Conservation (phyloP, 2,113 vertebrate genomes). For the Labrus mixtus region DNA sequence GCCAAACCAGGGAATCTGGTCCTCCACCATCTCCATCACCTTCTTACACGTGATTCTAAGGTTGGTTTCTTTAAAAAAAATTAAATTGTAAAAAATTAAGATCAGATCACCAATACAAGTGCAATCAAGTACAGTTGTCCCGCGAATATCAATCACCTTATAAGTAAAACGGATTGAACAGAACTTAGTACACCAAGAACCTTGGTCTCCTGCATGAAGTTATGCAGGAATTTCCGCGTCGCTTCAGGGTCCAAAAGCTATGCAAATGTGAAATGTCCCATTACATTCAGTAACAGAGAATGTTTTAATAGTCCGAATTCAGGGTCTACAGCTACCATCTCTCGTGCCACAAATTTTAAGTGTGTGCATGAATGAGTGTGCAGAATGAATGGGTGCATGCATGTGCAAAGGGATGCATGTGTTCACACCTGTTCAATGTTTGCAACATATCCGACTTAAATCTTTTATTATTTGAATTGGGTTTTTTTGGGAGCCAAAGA, state of each 20-base stretch:
- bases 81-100: background rate
- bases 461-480: background rate
- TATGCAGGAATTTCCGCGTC: background rate
- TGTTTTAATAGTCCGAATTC: background rate
- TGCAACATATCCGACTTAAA: background rate
- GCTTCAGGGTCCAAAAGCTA: background rate
- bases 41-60: conserved; percentile 89
- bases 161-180: background rate
- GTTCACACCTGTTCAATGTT: background rate
- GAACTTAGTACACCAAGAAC: too few species aligned
- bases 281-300: background rate
- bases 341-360: background rate
- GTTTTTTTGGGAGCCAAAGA: background rate
- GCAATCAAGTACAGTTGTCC: background rate
- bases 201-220: background rate
- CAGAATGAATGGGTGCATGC: background rate
- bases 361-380: background rate
- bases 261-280: background rate
- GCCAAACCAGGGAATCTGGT: conserved; percentile 95
- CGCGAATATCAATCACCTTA: background rate
- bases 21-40: conserved; percentile 93
- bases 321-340: background rate
- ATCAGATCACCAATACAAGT: background rate
- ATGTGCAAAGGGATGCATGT: background rate
- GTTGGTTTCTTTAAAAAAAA: conserved; percentile 88